These are phyloP conservation scores for Corythaixoides concolor DNA, from an alignment of 2,113 vertebrate genomes.

Conservation along the genomic window DNA sequence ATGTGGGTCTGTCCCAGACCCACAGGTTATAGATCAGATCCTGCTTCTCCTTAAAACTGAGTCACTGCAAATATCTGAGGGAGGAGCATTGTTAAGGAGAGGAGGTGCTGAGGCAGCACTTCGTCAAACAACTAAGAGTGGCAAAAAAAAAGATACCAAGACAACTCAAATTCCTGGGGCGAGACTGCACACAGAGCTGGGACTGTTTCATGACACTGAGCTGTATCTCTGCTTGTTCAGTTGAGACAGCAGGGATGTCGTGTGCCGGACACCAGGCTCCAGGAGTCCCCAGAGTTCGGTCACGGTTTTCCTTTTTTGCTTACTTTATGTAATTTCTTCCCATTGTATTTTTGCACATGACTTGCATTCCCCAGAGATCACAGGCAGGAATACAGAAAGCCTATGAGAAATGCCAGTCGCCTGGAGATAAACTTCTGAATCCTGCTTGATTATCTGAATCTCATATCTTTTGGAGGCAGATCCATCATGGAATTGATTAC, in stretches of 20 bases:
- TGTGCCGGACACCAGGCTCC: not conserved
- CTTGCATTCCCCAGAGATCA: not conserved
- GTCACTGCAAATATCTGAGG: not conserved
- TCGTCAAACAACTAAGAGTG: not conserved
- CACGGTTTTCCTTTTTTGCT: not conserved
- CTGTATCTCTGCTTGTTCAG: not conserved
- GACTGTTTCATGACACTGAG: fast-evolving
- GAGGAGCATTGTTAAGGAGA: not conserved
- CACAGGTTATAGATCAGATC: not conserved
- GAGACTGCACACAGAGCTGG: fast-evolving
- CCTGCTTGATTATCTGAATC: not conserved
- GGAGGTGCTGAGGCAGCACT: not conserved
- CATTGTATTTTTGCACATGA: not conserved
- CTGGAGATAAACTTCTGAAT: not conserved
- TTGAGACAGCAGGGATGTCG: not conserved
- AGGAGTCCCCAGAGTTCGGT: not conserved
- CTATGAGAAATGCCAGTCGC: not conserved
- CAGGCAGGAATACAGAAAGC: not conserved
- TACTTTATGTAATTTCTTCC: not conserved
- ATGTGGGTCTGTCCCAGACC: not conserved
- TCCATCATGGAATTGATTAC: not conserved
- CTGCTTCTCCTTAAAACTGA: not conserved
- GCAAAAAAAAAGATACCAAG: not conserved
- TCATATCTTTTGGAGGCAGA: not conserved
- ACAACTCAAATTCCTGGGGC: not conserved